Base-by-base conservation (phyloP, 2,888 invertebrate species). In the Stegana nigrithorax region DNA sequence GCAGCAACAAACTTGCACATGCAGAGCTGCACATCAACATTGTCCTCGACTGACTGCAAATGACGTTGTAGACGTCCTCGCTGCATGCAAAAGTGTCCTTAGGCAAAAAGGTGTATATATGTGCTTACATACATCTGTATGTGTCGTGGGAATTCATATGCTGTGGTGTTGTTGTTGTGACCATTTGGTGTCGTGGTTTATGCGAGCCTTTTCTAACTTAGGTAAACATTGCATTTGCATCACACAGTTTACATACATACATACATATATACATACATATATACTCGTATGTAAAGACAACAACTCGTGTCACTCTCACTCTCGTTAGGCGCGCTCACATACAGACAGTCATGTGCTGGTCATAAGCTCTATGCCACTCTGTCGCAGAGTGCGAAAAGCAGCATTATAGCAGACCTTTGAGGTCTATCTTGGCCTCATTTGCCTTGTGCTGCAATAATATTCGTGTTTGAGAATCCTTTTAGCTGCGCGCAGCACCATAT, bases 401-500 rank as follows among this genome's bases (percentile, higher is more conserved):
- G 56, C 25, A 60, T 44, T 45, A 53, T 17, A 23, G 39, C 7
- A 50, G 14, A 25, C 45, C 50, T 59, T 53, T n/a, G n/a, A n/a
- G n/a, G 6, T 14, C 19, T 32, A 36, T 19, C 19, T 36, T 55
- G 53, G 32, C 53, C 53, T 55, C 53, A 55, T 55, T 55, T 23
- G n/a, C 14, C 27, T 17, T 27, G 53, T 36, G 32, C 36, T 32
- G 23, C 23, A 55, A 21, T 55, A 36, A 55, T 32, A 12, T 12
- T 32, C 29, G 14, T 27, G 14, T 26, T n/a, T 14, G n/a, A 14
- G 78, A 79, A 78, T 75, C 80, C 75, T 75, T 75, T 75, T 70
- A 75, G 68, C 68, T 79, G 78, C 75, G 65, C 80, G 66, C 68
- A 78, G 78, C 75, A 65, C 80, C 65, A 72, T 69, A 75, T 73